Conservation (phyloP, 2,113 vertebrate species). For the Oreocharis arfaki region DNA sequence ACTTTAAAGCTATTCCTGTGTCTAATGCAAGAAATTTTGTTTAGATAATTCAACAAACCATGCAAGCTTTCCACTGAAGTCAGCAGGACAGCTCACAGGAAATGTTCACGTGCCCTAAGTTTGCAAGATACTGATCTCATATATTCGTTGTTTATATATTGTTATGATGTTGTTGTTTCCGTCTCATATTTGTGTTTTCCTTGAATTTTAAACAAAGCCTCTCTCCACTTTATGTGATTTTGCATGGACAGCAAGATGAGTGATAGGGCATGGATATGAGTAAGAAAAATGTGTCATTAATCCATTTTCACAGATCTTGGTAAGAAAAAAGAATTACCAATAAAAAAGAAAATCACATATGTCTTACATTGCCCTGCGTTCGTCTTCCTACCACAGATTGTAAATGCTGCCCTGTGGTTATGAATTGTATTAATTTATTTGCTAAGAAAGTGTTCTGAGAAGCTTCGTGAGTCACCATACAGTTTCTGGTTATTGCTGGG, state of each 20-base stretch:
- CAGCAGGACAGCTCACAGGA: background rate
- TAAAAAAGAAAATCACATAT: background rate
- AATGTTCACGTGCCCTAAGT: background rate
- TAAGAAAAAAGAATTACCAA: background rate
- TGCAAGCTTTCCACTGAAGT: background rate
- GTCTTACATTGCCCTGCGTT: background rate
- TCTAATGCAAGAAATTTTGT: background rate
- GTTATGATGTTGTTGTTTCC: background rate
- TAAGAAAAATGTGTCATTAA: background rate
- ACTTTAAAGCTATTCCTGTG: background rate
- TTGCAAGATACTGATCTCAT: constrained; percentile 3
- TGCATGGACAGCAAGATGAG: background rate
- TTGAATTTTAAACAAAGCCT: background rate
- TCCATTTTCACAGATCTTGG: background rate
- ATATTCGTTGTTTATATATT: background rate
- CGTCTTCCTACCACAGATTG: background rate
- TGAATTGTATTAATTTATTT: background rate
- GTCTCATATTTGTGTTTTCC: background rate
- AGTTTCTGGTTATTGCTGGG: background rate
- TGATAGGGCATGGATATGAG: background rate
- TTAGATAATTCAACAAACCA: background rate
- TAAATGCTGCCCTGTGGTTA: background rate
- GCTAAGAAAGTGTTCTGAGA: background rate
- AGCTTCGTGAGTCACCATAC: background rate
- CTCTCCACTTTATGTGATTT: background rate